These are phyloP conservation scores for Ooceraea biroi DNA, from an alignment of 1,140 invertebrate species.

Conservation along the genomic window DNA sequence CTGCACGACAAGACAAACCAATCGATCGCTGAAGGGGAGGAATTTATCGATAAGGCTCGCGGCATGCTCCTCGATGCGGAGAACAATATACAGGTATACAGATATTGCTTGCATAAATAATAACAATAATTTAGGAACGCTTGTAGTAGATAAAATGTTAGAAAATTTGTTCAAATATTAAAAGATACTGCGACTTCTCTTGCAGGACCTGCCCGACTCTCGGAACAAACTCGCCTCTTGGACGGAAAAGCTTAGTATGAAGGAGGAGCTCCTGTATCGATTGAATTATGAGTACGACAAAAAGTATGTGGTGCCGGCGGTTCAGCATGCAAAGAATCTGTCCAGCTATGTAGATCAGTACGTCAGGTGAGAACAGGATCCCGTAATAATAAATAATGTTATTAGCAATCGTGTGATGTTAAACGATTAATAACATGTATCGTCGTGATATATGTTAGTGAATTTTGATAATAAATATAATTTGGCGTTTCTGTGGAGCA, in stretches of 20 bases:
- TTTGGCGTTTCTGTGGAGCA: slow-evolving; percentile 78
- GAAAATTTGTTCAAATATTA: not conserved
- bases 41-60: slow-evolving; percentile 77
- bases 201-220: slow-evolving; percentile 79
- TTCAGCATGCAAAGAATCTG: slow-evolving; percentile 90
- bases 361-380: slow-evolving; percentile 83
- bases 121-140: not conserved
- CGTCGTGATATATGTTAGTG: slow-evolving; percentile 43
- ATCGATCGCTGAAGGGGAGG: slow-evolving; percentile 75
- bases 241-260: slow-evolving; percentile 86
- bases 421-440: slow-evolving; percentile 19
- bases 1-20: slow-evolving; percentile 71
- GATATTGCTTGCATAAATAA: slow-evolving; percentile 4
- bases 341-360: slow-evolving; percentile 89
- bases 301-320: slow-evolving; percentile 89
- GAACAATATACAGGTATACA: slow-evolving; percentile 81
- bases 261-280: slow-evolving; percentile 88
- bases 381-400: slow-evolving; percentile 21
- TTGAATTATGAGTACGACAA: slow-evolving; percentile 90
- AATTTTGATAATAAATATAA: slow-evolving; percentile 56
- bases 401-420: not conserved
- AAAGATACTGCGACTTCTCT: slow-evolving; percentile 22
- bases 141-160: not conserved
- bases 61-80: slow-evolving; percentile 78
- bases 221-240: slow-evolving; percentile 80